Conservation (phyloP, 1,140 invertebrate species). For the Bombus pascuorum region DNA sequence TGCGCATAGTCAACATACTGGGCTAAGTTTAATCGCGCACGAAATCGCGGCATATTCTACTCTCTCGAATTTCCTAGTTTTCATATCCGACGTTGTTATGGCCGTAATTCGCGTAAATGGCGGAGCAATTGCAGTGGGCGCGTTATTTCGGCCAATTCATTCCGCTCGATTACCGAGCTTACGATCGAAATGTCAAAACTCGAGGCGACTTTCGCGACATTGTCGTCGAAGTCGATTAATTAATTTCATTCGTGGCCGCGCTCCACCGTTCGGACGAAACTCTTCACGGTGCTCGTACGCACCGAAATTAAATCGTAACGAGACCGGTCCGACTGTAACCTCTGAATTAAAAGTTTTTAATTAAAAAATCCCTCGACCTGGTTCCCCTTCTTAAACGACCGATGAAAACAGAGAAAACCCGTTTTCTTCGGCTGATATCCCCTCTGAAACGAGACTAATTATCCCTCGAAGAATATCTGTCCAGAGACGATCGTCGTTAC, state of each 20-base stretch:
- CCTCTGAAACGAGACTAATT: background rate
- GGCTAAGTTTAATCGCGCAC: no score
- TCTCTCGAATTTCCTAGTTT: background rate
- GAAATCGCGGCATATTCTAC: no score
- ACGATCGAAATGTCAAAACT: background rate
- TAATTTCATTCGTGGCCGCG: background rate
- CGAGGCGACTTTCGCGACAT: background rate
- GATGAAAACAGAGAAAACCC: no score
- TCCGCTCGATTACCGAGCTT: background rate
- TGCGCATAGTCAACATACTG: no score
- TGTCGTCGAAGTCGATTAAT: background rate
- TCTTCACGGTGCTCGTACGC: background rate
- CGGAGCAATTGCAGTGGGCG: background rate
- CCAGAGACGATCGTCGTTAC: background rate
- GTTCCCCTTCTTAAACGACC: background rate
- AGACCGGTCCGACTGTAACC: background rate
- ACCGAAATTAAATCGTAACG: slow-evolving; percentile 4
- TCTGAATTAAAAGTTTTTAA: background rate
- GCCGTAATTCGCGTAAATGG: background rate
- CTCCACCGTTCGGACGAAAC: background rate
- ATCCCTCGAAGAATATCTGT: background rate
- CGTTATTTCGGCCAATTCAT: background rate
- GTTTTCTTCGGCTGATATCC: background rate
- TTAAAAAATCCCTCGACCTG: background rate
- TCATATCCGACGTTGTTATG: background rate